These are phyloP conservation scores for Acrobasis suavella DNA, from an alignment of 2,888 invertebrate genomes.

Conservation along the genomic window DNA sequence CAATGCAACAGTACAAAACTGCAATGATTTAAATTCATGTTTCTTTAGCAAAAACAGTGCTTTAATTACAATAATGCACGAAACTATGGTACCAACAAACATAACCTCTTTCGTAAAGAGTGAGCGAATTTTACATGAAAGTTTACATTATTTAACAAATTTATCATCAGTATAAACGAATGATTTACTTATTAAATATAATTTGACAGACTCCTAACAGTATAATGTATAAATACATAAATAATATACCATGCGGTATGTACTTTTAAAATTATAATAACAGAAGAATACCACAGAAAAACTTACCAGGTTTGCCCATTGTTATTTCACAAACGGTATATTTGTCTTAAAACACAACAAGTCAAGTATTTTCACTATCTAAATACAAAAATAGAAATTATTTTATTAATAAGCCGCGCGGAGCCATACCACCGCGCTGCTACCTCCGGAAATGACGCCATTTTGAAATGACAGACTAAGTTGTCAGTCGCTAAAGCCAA, in stretches of 20 bases:
- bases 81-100: neutral
- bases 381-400: slow-evolving; percentile 60
- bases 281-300: slow-evolving; percentile 24
- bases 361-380: slow-evolving; percentile 47
- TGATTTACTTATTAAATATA: too few relatives aligned
- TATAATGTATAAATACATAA: slow-evolving; percentile 26
- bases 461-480: slow-evolving; percentile 45
- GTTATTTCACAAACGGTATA: slow-evolving; percentile 30
- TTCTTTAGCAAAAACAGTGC: too few relatives aligned
- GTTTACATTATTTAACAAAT: too few relatives aligned
- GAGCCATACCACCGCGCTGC: slow-evolving; percentile 60
- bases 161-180: too few relatives aligned
- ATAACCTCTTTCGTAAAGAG: neutral
- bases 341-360: slow-evolving; percentile 27
- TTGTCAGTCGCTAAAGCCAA: slow-evolving; percentile 24
- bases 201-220: neutral
- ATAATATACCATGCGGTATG: slow-evolving; percentile 45
- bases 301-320: slow-evolving; percentile 76
- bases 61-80: neutral
- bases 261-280: slow-evolving; percentile 29
- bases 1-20: neutral
- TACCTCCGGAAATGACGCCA: slow-evolving; percentile 67
- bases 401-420: slow-evolving; percentile 57
- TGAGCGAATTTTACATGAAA: neutral
- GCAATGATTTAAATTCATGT: neutral